Evolutionary conservation across 2,113 vertebrate species (phyloP).

Genomic region (Cygnus buccinator): DNA sequence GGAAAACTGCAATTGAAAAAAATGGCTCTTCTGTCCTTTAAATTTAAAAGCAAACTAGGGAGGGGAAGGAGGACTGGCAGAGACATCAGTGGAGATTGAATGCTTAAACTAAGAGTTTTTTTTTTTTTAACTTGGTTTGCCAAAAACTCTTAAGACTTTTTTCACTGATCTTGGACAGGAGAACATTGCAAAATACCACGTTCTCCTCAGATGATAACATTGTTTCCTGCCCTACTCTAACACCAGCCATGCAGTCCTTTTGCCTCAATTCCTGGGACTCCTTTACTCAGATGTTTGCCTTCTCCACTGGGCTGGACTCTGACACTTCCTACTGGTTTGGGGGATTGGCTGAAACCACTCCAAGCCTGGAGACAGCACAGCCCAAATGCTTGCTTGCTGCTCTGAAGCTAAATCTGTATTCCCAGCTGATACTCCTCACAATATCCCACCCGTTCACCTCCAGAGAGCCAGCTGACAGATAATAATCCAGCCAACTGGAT

Average conservation of each 20-base stretch:
- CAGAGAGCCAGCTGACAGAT: background rate
- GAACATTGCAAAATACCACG: conserved; percentile 53
- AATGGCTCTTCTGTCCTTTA: background rate
- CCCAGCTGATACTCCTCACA: background rate
- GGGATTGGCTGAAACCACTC: conserved; percentile 15
- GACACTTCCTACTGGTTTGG: background rate
- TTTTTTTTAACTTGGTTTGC: background rate
- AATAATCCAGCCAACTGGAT: background rate
- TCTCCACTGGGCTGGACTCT: conserved; percentile 2
- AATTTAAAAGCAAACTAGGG: background rate
- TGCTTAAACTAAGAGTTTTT: background rate
- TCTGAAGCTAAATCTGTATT: background rate
- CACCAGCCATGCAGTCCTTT: background rate
- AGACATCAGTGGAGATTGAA: background rate
- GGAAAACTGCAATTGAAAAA: background rate
- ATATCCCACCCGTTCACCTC: background rate
- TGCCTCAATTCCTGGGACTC: conserved; percentile 50
- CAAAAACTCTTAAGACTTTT: conserved; percentile 48
- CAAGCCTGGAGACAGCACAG: background rate
- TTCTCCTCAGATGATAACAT: conserved; percentile 45
- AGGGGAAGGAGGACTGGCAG: background rate
- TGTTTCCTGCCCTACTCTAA: conserved; percentile 38
- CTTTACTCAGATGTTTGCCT: conserved; percentile 20
- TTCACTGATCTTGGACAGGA: conserved; percentile 24
- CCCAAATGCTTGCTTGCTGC: background rate